Percentiles rank a stretch among this genome's conserved stretches.
phyloP scores from a whole-genome alignment of 64 coral and sea anemone genomes.

The Stichodactyla mertensii region DNA sequence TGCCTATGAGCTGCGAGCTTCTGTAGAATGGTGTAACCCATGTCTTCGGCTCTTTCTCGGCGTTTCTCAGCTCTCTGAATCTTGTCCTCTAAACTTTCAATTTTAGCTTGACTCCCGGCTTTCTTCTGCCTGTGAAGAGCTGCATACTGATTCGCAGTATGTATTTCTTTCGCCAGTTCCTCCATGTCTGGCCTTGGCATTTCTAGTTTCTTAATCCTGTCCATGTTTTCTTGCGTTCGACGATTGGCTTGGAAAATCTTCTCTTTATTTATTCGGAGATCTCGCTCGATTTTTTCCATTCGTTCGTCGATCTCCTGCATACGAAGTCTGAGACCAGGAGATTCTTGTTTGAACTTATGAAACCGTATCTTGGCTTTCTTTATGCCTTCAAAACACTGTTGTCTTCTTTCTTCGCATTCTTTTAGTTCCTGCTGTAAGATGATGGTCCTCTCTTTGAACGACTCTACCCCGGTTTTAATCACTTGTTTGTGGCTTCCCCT shows the following conservation, averaged over 20 bases:
- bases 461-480: not conserved
- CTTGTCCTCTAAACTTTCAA: slow-evolving; percentile 19
- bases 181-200: not conserved
- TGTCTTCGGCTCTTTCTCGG: not conserved
- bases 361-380: not conserved
- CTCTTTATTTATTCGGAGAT: slow-evolving; percentile 1
- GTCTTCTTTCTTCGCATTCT: slow-evolving; percentile 9
- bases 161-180: not conserved
- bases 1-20: slow-evolving; percentile 21
- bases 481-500: not conserved
- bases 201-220: not conserved
- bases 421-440: slow-evolving; percentile 11
- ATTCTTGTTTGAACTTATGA: not conserved
- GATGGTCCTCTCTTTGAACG: not conserved
- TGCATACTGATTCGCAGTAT: not conserved
- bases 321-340: not conserved
- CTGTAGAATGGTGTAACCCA: not conserved
- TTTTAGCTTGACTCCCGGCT: not conserved
- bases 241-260: slow-evolving; percentile 8
- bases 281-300: slow-evolving; percentile 13
- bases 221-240: slow-evolving; percentile 1
- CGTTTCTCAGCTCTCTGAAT: slow-evolving; percentile 16
- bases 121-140: slow-evolving; percentile 4
- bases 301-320: slow-evolving; percentile 6
- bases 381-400: not conserved